Conservation (phyloP, 2,888 invertebrate genomes). For the Trisateles emortualis region DNA sequence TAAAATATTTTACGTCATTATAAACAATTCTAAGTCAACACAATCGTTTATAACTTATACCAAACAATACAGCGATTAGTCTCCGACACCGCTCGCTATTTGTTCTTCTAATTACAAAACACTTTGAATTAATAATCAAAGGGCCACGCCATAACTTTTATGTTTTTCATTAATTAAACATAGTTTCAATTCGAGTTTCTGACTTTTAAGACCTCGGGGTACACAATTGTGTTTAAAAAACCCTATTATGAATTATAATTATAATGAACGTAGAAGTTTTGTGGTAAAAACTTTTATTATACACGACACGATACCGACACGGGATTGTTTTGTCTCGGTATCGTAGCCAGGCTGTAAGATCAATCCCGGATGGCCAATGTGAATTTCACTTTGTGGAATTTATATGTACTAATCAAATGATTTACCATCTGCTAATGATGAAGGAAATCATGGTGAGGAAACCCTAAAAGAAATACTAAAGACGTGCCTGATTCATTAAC, state of each 20-base stretch:
- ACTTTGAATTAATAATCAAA: conserved; percentile 51
- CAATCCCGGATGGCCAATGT: too few relatives aligned
- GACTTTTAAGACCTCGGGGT: conserved; percentile 2
- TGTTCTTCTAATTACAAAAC: conserved; percentile 51
- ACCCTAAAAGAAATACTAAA: too few relatives aligned
- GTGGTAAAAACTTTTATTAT: neutral
- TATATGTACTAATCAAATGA: too few relatives aligned
- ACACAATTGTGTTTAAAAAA: neutral
- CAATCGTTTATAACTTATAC: conserved; percentile 15
- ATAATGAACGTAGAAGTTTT: neutral
- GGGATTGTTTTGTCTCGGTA: too few relatives aligned
- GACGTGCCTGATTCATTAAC: too few relatives aligned
- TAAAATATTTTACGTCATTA: too few relatives aligned
- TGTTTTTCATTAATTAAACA: conserved; percentile 41
- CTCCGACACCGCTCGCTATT: conserved; percentile 22
- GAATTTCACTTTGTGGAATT: too few relatives aligned
- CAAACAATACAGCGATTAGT: conserved; percentile 27
- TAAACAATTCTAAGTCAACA: too few relatives aligned
- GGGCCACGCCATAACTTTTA: conserved; percentile 30
- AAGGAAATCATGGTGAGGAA: too few relatives aligned
- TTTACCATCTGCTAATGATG: too few relatives aligned
- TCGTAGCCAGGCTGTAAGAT: too few relatives aligned
- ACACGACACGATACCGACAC: neutral
- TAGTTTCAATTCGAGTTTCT: conserved; percentile 24
- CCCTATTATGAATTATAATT: neutral